A percentile compares a stretch with the other conserved stretches of the same genome.
Evolutionary conservation across 1,140 invertebrate species (phyloP).

Genomic region (Bombus huntii): DNA sequence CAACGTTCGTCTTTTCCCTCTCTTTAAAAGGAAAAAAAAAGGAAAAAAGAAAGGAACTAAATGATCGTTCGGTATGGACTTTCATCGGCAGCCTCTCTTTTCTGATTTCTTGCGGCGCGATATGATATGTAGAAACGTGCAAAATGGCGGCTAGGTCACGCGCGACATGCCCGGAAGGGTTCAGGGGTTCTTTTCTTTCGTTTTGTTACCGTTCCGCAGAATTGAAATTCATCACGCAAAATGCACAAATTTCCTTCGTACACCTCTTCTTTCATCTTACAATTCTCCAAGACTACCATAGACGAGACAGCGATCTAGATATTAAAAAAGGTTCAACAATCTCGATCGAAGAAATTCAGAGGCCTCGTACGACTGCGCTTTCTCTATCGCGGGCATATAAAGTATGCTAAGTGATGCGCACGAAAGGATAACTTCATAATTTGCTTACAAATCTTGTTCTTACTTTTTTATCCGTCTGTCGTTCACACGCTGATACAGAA

Average conservation of each 20-base stretch:
- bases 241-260: conserved; percentile 5
- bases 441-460: neutral
- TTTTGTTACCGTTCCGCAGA: neutral
- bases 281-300: neutral
- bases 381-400: neutral
- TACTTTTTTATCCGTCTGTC: neutral
- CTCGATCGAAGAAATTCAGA: neutral
- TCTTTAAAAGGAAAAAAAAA: neutral
- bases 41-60: neutral
- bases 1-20: neutral
- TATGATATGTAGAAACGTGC: conserved; percentile 63
- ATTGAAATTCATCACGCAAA: neutral
- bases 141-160: conserved; percentile 19
- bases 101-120: conserved; percentile 35
- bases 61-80: neutral
- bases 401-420: neutral
- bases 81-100: conserved; percentile 29
- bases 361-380: neutral
- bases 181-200: neutral
- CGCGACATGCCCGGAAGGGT: conserved; percentile 16
- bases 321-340: neutral
- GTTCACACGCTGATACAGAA: neutral
- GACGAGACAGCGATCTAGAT: neutral
- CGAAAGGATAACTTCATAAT: neutral
- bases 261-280: neutral